Percentiles rank a stretch among this genome's conserved stretches.
Evolutionary conservation across 1,140 invertebrate genomes (phyloP).

Genomic region (Leptinotarsa undecemlineata): DNA sequence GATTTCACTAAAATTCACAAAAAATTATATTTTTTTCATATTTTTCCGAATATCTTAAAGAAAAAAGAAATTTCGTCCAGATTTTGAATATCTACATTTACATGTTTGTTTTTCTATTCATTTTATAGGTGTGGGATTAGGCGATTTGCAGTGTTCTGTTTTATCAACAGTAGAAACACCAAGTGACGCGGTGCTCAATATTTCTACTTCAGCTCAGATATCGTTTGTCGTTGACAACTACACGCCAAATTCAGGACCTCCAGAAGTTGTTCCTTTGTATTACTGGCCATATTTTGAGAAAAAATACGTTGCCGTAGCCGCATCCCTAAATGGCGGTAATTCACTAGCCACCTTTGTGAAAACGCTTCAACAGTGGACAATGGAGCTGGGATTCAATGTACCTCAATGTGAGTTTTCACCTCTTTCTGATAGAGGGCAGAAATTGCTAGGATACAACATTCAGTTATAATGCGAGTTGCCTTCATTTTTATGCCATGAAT

Average conservation of each 20-base stretch:
- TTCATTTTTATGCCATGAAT: no score
- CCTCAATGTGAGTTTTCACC: conserved; percentile 64
- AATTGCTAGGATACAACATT: no score
- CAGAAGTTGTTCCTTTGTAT: conserved; percentile 60
- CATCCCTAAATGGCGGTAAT: conserved; percentile 88
- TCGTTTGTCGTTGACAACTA: conserved; percentile 68
- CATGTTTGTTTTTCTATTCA: neutral
- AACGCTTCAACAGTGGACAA: conserved; percentile 80
- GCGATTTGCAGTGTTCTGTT: conserved; percentile 85
- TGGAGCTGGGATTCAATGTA: conserved; percentile 74
- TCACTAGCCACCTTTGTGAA: conserved; percentile 80
- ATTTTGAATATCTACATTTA: neutral
- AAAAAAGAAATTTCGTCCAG: neutral
- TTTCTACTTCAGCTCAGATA: conserved; percentile 87
- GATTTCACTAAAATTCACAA: no score
- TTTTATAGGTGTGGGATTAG: conserved; percentile 67
- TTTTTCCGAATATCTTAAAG: no score
- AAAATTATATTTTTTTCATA: no score
- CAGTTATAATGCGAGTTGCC: no score
- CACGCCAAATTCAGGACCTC: conserved; percentile 52
- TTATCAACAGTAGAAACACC: conserved; percentile 70
- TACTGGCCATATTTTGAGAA: conserved; percentile 80
- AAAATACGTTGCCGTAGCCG: conserved; percentile 79
- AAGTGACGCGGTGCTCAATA: conserved; percentile 79
- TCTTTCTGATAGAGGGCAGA: neutral